These are phyloP conservation scores for Steinernema hermaphroditum DNA, from an alignment of 2,888 invertebrate genomes.

Conservation along the genomic window DNA sequence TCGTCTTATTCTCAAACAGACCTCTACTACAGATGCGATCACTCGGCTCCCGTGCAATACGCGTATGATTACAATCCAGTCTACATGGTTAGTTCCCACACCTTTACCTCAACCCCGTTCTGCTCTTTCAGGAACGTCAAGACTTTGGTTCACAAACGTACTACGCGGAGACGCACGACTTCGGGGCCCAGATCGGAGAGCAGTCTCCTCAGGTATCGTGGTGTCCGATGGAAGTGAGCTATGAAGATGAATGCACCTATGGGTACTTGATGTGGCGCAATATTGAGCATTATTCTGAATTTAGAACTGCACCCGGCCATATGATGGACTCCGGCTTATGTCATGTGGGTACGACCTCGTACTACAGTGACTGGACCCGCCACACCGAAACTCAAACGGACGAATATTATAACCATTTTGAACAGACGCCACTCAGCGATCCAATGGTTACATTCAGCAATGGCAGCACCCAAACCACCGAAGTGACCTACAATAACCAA, in stretches of 20 bases:
- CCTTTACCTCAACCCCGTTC: background rate
- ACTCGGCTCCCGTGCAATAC: background rate
- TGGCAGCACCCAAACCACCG: conserved; percentile 16
- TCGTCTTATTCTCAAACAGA: conserved; percentile 12
- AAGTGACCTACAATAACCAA: conserved; percentile 1
- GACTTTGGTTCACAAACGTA: conserved; percentile 15
- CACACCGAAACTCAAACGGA: conserved; percentile 24
- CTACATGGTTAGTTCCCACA: conserved; percentile 6
- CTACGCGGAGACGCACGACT: conserved; percentile 11
- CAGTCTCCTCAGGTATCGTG: background rate
- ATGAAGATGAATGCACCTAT: background rate
- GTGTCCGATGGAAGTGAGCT: background rate
- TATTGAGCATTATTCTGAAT: too few species aligned
- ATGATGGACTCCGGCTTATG: background rate
- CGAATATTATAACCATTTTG: background rate
- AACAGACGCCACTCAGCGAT: background rate
- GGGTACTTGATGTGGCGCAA: too few species aligned
- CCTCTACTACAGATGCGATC: background rate
- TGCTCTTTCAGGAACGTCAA: background rate
- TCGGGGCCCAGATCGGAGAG: background rate
- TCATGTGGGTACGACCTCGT: conserved; percentile 14
- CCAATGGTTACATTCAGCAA: background rate
- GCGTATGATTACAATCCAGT: background rate
- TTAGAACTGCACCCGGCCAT: background rate
- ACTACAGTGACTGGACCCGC: conserved; percentile 17